phyloP scores from a whole-genome alignment of 1,140 invertebrate genomes.

The Stegodyphus mimosarum region DNA sequence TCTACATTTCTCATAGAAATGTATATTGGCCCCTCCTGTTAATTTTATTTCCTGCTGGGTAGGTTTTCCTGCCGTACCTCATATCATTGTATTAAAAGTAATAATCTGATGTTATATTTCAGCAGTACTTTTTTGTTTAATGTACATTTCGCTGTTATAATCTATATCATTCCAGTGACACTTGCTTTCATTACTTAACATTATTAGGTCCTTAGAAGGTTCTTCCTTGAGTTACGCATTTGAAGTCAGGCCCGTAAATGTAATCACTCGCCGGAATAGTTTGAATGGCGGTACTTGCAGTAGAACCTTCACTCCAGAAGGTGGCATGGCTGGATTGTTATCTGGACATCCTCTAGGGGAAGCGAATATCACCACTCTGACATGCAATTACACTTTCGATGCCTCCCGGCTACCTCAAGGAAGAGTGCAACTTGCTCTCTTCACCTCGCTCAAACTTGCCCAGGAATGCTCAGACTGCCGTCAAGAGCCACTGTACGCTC shows the following conservation, averaged over 20 bases:
- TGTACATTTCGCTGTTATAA: not conserved
- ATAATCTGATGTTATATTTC: not conserved
- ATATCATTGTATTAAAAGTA: not conserved
- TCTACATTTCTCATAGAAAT: not conserved
- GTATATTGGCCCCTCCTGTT: not conserved
- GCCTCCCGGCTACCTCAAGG: conserved; percentile 57
- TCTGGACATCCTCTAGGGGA: conserved; percentile 19
- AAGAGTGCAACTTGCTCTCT: conserved; percentile 56
- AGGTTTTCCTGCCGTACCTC: not conserved
- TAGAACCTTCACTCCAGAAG: conserved; percentile 31
- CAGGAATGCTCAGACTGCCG: conserved; percentile 56
- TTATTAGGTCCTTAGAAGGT: conserved; percentile 62
- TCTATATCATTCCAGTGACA: not conserved
- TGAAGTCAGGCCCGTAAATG: conserved; percentile 58
- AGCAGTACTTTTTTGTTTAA: not conserved
- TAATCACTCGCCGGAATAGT: conserved; percentile 7
- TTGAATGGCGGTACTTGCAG: conserved; percentile 32
- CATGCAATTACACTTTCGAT: conserved; percentile 63
- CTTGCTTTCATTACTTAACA: no score
- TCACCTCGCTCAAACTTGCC: conserved; percentile 45
- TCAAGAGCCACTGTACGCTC: conserved; percentile 28
- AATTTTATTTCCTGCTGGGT: not conserved
- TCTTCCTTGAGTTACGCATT: conserved; percentile 63
- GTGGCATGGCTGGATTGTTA: conserved; percentile 31
- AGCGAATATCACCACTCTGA: not conserved